Evolutionary conservation across 1,140 invertebrate genomes (phyloP).

Genomic region (Vollenhovia emeryi): DNA sequence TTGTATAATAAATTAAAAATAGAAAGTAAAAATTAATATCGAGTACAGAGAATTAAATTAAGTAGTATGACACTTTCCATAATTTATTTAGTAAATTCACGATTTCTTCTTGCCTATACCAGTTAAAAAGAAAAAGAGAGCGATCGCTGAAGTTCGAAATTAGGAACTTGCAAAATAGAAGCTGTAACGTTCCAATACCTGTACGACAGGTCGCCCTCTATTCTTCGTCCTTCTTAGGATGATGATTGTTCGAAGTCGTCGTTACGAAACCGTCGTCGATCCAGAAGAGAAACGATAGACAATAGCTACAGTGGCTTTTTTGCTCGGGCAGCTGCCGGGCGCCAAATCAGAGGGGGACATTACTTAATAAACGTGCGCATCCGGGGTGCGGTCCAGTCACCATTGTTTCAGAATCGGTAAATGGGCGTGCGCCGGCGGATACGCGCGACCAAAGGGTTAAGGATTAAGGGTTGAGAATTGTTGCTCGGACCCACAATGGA

Average conservation of each 20-base stretch:
- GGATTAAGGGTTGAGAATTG: slow-evolving; percentile 78
- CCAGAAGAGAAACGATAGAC: slow-evolving; percentile 68
- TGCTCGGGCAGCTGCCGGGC: slow-evolving; percentile 75
- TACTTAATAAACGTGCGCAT: slow-evolving; percentile 82
- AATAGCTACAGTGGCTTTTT: slow-evolving; percentile 79
- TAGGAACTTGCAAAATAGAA: background rate
- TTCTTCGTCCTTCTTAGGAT: background rate
- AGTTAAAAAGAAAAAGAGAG: background rate
- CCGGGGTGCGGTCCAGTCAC: slow-evolving; percentile 84
- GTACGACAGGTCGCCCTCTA: slow-evolving; percentile 23
- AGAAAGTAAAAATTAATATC: background rate
- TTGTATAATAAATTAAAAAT: slow-evolving; percentile 6
- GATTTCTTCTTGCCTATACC: background rate
- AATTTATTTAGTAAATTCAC: background rate
- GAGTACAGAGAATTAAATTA: background rate
- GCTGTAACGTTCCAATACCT: slow-evolving; percentile 34
- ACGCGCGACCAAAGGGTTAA: slow-evolving; percentile 79
- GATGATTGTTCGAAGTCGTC: slow-evolving; percentile 56
- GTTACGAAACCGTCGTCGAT: slow-evolving; percentile 59
- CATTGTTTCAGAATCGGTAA: slow-evolving; percentile 83
- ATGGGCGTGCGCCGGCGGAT: slow-evolving; percentile 79
- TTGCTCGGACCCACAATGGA: slow-evolving; percentile 77
- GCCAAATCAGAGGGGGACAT: slow-evolving; percentile 77
- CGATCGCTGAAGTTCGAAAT: background rate
- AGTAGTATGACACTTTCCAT: background rate